These are phyloP conservation scores for Glyphotaelius pellucidus DNA, from an alignment of 2,888 invertebrate species.

Conservation along the genomic window DNA sequence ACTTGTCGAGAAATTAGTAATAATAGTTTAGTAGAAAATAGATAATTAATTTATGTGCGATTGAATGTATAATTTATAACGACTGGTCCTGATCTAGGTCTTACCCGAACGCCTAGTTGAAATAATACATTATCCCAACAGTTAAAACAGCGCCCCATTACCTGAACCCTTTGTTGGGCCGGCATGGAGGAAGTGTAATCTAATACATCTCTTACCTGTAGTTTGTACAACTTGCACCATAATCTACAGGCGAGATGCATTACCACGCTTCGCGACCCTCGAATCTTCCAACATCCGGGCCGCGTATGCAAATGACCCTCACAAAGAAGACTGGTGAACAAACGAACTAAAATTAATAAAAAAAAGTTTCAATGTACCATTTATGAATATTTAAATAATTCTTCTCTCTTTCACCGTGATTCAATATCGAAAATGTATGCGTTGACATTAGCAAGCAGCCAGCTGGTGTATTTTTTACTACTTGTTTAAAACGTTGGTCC, in stretches of 20 bases:
- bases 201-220: constrained; percentile 43
- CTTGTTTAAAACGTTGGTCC: constrained; percentile 5
- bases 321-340: constrained; percentile 9
- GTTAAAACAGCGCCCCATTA: background rate
- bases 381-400: constrained; percentile 61
- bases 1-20: no score
- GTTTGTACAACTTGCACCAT: constrained; percentile 25
- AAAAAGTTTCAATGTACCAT: constrained; percentile 53
- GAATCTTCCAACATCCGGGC: constrained; percentile 46
- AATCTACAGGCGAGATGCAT: constrained; percentile 57
- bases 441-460: constrained; percentile 60
- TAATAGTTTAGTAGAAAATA: background rate
- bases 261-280: constrained; percentile 48
- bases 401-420: constrained; percentile 20
- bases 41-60: background rate
- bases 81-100: background rate
- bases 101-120: background rate
- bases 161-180: constrained; percentile 37
- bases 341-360: constrained; percentile 45
- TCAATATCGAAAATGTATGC: constrained; percentile 45
- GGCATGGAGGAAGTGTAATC: constrained; percentile 52
- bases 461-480: constrained; percentile 61
- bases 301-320: constrained; percentile 53
- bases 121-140: background rate
- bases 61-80: background rate